Evolutionary conservation across 2,113 vertebrate genomes (phyloP).

Genomic region (Indicator maculatus): DNA sequence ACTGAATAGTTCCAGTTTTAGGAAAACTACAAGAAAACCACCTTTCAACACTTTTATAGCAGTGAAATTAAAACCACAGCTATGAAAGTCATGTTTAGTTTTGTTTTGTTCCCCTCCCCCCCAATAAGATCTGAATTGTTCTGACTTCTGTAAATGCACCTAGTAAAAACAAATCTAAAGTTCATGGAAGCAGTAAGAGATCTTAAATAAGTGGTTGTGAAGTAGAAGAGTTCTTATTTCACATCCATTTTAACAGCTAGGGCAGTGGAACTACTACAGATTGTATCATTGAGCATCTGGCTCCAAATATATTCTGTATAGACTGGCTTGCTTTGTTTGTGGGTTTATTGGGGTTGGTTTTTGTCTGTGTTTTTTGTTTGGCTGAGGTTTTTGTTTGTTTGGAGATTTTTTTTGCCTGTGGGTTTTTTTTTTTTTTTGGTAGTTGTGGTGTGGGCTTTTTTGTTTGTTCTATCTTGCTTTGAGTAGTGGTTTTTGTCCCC

Average conservation of each 20-base stretch:
- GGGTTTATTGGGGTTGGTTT: background rate
- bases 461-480: no score
- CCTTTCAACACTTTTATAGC: background rate
- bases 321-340: background rate
- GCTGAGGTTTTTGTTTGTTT: no score
- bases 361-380: background rate
- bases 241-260: background rate
- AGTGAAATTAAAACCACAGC: background rate
- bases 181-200: background rate
- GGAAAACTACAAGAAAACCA: background rate
- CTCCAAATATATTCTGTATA: background rate
- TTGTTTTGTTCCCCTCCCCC: background rate
- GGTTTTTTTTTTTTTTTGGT: no score
- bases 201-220: background rate
- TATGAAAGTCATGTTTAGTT: background rate
- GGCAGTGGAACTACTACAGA: background rate
- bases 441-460: no score
- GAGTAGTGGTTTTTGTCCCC: accelerated
- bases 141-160: background rate
- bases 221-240: background rate
- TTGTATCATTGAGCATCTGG: background rate
- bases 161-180: background rate
- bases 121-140: background rate
- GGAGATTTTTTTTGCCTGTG: no score
- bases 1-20: background rate